Conservation (phyloP, 92 coral and sea anemone species). For the Isaurus tuberculatus region DNA sequence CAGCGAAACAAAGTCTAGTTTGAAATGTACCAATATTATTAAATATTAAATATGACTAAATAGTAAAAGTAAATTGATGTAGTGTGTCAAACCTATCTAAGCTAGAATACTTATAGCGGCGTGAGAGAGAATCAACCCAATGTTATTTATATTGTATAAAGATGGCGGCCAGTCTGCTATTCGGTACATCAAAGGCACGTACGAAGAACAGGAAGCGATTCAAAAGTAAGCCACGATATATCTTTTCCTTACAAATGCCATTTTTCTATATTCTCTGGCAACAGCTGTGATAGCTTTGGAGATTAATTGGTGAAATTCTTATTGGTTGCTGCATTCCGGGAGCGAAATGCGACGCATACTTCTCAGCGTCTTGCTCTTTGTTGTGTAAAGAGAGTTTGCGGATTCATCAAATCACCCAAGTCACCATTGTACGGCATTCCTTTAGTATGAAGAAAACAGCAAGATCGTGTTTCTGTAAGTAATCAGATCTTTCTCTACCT, state of each 20-base stretch:
- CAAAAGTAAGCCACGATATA: neutral
- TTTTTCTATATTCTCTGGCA: neutral
- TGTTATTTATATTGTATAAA: neutral
- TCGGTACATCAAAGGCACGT: neutral
- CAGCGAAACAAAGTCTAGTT: too few species aligned
- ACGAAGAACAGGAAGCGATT: neutral
- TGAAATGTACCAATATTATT: too few species aligned
- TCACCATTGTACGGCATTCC: neutral
- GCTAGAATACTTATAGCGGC: too few species aligned
- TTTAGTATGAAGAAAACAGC: constrained; percentile 13
- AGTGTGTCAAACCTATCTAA: too few species aligned
- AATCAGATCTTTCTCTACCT: constrained; percentile 1
- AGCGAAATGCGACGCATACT: neutral
- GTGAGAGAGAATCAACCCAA: too few species aligned
- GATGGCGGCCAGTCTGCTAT: neutral
- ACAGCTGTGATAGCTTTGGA: neutral
- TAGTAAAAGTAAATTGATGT: too few species aligned
- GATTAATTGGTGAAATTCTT: neutral
- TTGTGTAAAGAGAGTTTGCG: neutral
- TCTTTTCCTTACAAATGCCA: neutral
- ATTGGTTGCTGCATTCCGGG: neutral
- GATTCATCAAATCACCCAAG: constrained; percentile 31
- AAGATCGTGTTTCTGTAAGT: constrained; percentile 33
- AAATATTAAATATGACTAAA: too few species aligned
- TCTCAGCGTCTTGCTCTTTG: neutral